phyloP scores from a whole-genome alignment of 2,797 vertebrate species.

The Coregonus ussuriensis region DNA sequence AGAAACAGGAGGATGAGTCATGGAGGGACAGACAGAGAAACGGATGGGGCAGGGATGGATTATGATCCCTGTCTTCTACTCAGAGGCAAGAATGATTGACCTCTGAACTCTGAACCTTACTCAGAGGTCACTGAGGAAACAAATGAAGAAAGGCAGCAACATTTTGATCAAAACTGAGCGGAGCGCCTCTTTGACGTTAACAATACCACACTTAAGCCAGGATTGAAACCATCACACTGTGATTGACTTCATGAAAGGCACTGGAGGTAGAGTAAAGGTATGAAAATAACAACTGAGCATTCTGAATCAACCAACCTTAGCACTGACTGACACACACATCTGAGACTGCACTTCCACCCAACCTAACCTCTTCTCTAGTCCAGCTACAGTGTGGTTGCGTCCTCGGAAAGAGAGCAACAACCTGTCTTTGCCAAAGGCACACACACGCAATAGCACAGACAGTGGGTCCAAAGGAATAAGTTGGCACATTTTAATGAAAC shows the following conservation, averaged over 20 bases:
- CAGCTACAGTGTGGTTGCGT: too few relatives aligned
- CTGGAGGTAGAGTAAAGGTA: too few relatives aligned
- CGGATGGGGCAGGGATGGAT: constrained; percentile 5
- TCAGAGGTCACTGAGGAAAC: background rate
- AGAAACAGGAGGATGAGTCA: background rate
- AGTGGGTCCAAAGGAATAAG: background rate
- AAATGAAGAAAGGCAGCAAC: background rate
- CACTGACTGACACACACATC: too few relatives aligned
- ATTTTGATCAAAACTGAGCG: background rate
- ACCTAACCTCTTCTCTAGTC: too few relatives aligned
- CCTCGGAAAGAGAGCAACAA: background rate
- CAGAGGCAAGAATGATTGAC: background rate
- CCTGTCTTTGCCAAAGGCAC: background rate
- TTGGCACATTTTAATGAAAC: constrained; percentile 64
- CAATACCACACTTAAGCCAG: too few relatives aligned
- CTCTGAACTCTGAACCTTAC: background rate
- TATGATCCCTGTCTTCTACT: background rate
- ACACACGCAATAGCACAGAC: background rate
- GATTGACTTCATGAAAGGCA: too few relatives aligned
- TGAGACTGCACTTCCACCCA: too few relatives aligned
- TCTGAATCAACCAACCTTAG: too few relatives aligned
- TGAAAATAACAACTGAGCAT: too few relatives aligned
- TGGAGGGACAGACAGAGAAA: background rate
- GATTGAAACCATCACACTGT: too few relatives aligned
- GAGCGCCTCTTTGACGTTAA: too few relatives aligned